These are phyloP conservation scores for Mythimna ferrago DNA, from an alignment of 2,888 invertebrate genomes.

Conservation along the genomic window DNA sequence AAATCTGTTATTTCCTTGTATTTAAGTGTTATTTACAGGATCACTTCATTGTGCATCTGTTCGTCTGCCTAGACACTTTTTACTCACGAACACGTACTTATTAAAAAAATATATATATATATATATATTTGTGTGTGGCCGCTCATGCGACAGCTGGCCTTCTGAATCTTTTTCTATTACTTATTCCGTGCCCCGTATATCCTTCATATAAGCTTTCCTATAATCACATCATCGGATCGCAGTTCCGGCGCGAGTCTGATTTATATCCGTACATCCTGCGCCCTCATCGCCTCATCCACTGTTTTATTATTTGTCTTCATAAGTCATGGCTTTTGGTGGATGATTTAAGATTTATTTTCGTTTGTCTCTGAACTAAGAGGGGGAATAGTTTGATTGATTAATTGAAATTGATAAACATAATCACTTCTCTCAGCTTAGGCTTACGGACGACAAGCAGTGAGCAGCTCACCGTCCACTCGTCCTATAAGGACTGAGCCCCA, in stretches of 20 bases:
- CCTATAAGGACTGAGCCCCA: too few relatives aligned
- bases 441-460: too few relatives aligned
- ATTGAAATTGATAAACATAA: background rate
- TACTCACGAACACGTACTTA: too few relatives aligned
- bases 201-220: slow-evolving; percentile 39
- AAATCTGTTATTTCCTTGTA: too few relatives aligned
- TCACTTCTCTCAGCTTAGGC: too few relatives aligned
- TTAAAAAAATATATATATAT: too few relatives aligned
- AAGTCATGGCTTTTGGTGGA: slow-evolving; percentile 36
- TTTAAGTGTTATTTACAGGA: too few relatives aligned
- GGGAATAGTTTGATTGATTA: background rate
- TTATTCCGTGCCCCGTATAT: background rate
- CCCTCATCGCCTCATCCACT: slow-evolving; percentile 39
- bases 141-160: background rate
- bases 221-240: slow-evolving; percentile 55
- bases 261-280: slow-evolving; percentile 57
- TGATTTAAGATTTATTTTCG: slow-evolving; percentile 29
- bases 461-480: too few relatives aligned
- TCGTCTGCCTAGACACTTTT: too few relatives aligned
- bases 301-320: slow-evolving; percentile 59
- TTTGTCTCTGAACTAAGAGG: background rate
- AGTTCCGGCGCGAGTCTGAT: slow-evolving; percentile 54
- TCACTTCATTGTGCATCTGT: too few relatives aligned
- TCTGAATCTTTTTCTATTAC: background rate
- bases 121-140: too few relatives aligned